Percentiles rank a stretch among this genome's conserved stretches.
These are phyloP conservation scores for Tetanocera ferruginea DNA, from an alignment of 2,888 invertebrate genomes.

Conservation along the genomic window DNA sequence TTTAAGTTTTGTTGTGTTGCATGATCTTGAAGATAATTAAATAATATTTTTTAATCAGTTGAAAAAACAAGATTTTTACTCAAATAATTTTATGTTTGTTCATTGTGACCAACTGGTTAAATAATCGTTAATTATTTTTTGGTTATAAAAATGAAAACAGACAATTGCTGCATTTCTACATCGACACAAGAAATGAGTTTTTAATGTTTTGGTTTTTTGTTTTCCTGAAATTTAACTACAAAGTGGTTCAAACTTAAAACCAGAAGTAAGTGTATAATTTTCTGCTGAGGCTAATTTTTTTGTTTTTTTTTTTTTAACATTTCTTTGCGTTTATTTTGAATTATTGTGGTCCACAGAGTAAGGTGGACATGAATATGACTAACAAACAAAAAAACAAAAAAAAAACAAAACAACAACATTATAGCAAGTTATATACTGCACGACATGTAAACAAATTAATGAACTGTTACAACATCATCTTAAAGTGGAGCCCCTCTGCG, in stretches of 20 bases:
- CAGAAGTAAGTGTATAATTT: neutral
- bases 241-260: neutral
- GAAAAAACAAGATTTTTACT: too few species aligned
- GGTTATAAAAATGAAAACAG: too few species aligned
- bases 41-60: too few species aligned
- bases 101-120: too few species aligned
- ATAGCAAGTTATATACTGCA: neutral
- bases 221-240: too few species aligned
- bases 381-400: neutral
- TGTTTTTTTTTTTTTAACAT: neutral
- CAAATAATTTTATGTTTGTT: too few species aligned
- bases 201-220: too few species aligned
- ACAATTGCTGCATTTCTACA: too few species aligned
- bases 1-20: too few species aligned
- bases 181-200: too few species aligned
- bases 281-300: neutral
- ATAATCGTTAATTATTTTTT: too few species aligned
- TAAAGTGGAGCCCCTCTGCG: neutral
- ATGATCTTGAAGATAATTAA: too few species aligned
- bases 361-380: neutral
- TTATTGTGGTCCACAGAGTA: constrained; percentile 2
- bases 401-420: neutral
- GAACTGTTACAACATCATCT: neutral
- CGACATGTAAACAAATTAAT: constrained; percentile 1
- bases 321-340: neutral